A percentile compares a stretch with the other conserved stretches of the same genome.
Evolutionary conservation across 2,113 vertebrate species (phyloP).

Genomic region (Prionailurus bengalensis): DNA sequence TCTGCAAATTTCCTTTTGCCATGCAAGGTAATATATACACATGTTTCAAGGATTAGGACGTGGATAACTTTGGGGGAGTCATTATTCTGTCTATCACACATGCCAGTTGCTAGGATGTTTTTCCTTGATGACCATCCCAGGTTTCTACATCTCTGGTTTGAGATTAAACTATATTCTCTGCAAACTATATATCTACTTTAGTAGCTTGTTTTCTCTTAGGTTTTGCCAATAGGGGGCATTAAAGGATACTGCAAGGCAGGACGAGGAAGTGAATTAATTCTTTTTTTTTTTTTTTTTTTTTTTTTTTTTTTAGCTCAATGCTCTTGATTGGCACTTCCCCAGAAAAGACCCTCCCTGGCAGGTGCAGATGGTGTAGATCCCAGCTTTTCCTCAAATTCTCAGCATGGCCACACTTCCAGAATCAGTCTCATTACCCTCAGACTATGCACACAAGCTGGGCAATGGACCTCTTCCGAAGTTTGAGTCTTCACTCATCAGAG

Average conservation of each 20-base stretch:
- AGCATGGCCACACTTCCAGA: background rate
- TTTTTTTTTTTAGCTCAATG: background rate
- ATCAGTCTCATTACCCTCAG: background rate
- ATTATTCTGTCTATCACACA: background rate
- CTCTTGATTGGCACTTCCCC: background rate
- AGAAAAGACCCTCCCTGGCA: background rate
- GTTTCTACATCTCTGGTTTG: background rate
- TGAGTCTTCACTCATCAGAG: background rate
- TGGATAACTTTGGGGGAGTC: background rate
- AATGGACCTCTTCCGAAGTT: background rate
- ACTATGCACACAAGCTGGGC: background rate
- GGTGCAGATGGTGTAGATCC: background rate
- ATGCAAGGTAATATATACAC: background rate
- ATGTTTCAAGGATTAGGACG: background rate
- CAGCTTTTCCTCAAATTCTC: background rate
- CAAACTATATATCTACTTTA: background rate
- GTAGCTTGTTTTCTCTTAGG: background rate
- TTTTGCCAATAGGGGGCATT: slow-evolving; percentile 29
- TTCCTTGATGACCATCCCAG: background rate
- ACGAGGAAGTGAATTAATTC: background rate
- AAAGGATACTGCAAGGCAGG: background rate
- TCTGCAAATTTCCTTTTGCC: background rate
- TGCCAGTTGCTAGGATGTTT: background rate
- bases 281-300: background rate
- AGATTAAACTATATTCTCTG: background rate